Evolutionary conservation across 2,113 vertebrate species (phyloP), one percentile per base, ranked within the genome.

Genomic region (Sardina pilchardus): DNA sequence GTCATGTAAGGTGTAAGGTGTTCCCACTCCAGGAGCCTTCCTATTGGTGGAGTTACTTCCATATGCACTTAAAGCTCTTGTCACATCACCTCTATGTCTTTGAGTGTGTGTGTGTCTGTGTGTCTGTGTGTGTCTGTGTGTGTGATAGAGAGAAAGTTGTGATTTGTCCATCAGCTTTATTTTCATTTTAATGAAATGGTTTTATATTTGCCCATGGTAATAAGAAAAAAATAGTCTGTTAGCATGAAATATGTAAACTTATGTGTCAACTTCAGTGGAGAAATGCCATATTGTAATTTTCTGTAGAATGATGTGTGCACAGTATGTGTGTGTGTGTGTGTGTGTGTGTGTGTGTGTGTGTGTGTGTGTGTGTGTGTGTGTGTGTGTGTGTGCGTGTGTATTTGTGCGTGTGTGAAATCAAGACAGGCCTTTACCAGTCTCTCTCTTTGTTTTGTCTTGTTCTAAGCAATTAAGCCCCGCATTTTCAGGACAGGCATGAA

Each of bases 281-380:
- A 19, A 19, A 56, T 24, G 21, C 16, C 21, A 56, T 17, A 56
- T 17, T 3, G 4, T 0, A 19, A 56, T 56, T 21, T 5, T 56
- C 21, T 56, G 53, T 0, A 56, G 53, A 56, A 56, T 39, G 39
- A 39, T 4, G 39, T 39, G 39, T 39, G 39, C 39, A 39, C 4
- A 43, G 43, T 47, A 43, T 45, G 43, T 26, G 56, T 63, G 56
- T 75, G 67, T 75, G 67, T 75, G 67, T 75, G 67, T 75, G 67
- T 75, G 81, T n/a, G 42, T 24, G 39, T 82, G 42, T 24, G n/a
- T 44, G 39, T 45, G 12, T 44, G 36, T 82, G 81, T 48, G 43
- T 21, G n/a, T 82, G 81, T 82, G 39, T 47, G 81, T 82, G 21
- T n/a, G 30, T 12, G 6, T 44, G 43, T 48, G 19, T 48, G 43